These are phyloP conservation scores for Lasiurus cinereus DNA, from an alignment of 2,113 vertebrate species.

Conservation along the genomic window DNA sequence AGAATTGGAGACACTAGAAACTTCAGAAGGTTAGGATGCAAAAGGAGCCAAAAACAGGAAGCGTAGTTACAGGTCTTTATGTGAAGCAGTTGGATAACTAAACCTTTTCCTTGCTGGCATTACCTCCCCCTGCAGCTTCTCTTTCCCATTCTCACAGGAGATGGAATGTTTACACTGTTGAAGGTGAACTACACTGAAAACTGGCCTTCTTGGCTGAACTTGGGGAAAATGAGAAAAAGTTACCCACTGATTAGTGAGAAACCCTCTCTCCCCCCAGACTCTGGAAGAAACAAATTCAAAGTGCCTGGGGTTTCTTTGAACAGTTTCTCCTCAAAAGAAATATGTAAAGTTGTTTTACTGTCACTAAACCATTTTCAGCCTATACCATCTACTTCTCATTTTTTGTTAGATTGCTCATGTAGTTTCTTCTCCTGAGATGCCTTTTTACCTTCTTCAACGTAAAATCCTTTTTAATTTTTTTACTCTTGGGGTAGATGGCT, in stretches of 20 bases:
- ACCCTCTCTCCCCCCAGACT: not conserved
- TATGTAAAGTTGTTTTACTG: not conserved
- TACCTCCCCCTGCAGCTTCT: not conserved
- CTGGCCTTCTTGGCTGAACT: not conserved
- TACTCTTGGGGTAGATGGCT: not conserved
- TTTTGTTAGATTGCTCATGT: constrained; percentile 11
- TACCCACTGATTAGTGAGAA: not conserved
- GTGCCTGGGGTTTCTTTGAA: not conserved
- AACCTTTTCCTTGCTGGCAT: not conserved
- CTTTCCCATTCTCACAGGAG: not conserved
- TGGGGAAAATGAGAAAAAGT: not conserved
- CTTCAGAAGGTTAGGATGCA: not conserved
- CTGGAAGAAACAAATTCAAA: not conserved
- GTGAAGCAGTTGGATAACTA: not conserved
- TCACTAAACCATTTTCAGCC: not conserved
- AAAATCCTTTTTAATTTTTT: constrained; percentile 19
- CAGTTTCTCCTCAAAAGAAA: constrained; percentile 10
- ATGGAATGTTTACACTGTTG: not conserved
- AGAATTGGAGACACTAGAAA: not conserved
- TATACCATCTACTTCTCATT: not conserved
- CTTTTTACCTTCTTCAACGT: not conserved
- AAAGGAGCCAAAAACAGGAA: not conserved
- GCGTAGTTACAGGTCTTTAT: not conserved
- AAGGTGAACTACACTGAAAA: not conserved
- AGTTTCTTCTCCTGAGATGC: constrained; percentile 11